Percentiles rank a stretch among this genome's conserved stretches.
Evolutionary conservation across 2,888 invertebrate species (phyloP).

Genomic region (Scaeva pyrastri): DNA sequence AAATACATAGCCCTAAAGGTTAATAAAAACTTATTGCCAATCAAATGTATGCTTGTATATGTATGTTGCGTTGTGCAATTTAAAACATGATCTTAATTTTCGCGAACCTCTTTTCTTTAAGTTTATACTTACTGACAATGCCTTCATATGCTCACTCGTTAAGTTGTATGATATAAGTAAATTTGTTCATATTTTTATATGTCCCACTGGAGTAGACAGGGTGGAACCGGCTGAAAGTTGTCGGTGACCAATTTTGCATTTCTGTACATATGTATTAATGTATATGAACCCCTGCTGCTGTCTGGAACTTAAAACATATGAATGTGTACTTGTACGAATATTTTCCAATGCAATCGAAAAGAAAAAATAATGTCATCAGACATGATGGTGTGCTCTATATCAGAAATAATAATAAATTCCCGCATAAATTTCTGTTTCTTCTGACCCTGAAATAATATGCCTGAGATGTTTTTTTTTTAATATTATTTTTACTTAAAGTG

Average conservation of each 20-base stretch:
- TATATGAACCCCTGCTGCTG: slow-evolving; percentile 2
- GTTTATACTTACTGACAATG: neutral
- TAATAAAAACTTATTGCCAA: neutral
- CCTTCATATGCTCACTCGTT: neutral
- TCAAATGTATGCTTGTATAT: neutral
- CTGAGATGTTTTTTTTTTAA: slow-evolving; percentile 1
- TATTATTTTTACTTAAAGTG: slow-evolving; percentile 14
- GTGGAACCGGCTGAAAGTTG: slow-evolving; percentile 18
- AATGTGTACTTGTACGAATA: too few species aligned
- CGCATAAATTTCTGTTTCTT: slow-evolving; percentile 58
- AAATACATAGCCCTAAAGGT: neutral
- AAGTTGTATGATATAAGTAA: neutral
- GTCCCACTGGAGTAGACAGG: slow-evolving; percentile 24
- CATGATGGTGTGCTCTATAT: slow-evolving; percentile 26
- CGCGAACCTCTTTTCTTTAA: neutral
- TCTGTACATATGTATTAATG: too few species aligned
- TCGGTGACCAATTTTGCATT: slow-evolving; percentile 26
- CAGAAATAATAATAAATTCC: slow-evolving; percentile 25
- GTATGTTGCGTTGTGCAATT: slow-evolving; percentile 4
- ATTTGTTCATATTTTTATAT: neutral
- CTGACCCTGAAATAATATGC: slow-evolving; percentile 64
- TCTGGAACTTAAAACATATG: neutral
- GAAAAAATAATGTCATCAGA: slow-evolving; percentile 24
- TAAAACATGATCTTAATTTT: slow-evolving; percentile 7
- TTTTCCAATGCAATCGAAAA: slow-evolving; percentile 22